A percentile compares a stretch with the other conserved stretches of the same genome.
These are phyloP conservation scores for Aphyosemion australe DNA, from an alignment of 2,113 vertebrate species.

Conservation along the genomic window DNA sequence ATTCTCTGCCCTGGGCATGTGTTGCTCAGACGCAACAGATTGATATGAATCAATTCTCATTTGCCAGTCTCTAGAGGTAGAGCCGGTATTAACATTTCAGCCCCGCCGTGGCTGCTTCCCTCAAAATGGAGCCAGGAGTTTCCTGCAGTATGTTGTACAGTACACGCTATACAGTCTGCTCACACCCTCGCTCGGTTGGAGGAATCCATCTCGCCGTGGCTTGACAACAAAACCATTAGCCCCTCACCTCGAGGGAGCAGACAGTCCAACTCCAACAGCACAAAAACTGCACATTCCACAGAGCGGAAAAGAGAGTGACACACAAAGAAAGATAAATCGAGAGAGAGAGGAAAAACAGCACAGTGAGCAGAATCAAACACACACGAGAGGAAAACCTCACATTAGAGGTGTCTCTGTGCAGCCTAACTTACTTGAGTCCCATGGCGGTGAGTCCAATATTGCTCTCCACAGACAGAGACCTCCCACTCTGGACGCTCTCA, in stretches of 20 bases:
- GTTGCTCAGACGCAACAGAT: slow-evolving; percentile 68
- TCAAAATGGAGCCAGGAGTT: slow-evolving; percentile 52
- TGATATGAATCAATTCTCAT: slow-evolving; percentile 64
- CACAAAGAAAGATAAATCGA: slow-evolving; percentile 31
- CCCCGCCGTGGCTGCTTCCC: slow-evolving; percentile 38
- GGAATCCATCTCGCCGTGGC: slow-evolving; percentile 68
- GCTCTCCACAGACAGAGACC: slow-evolving; percentile 37
- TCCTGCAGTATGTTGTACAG: slow-evolving; percentile 33
- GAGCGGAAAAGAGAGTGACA: slow-evolving; percentile 31
- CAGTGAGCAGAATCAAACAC: slow-evolving; percentile 23
- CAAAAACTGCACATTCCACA: slow-evolving; percentile 59
- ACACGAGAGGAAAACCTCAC: slow-evolving; percentile 1
- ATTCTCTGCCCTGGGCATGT: slow-evolving; percentile 51
- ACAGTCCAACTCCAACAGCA: slow-evolving; percentile 56
- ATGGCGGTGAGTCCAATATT: slow-evolving; percentile 55
- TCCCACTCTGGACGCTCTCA: slow-evolving; percentile 45
- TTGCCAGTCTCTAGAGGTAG: slow-evolving; percentile 50
- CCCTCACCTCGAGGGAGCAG: slow-evolving; percentile 68
- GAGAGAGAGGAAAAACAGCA: slow-evolving; percentile 25
- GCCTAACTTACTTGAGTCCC: slow-evolving; percentile 71
- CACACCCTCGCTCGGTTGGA: slow-evolving; percentile 52
- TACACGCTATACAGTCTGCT: slow-evolving; percentile 59
- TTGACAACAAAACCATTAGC: slow-evolving; percentile 75
- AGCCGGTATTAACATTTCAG: slow-evolving; percentile 55
- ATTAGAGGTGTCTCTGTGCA: slow-evolving; percentile 28